A percentile compares a stretch with the other conserved stretches of the same genome.
Conservation (phyloP, 1,140 invertebrate species). For the Zaprionus tsacasi region DNA sequence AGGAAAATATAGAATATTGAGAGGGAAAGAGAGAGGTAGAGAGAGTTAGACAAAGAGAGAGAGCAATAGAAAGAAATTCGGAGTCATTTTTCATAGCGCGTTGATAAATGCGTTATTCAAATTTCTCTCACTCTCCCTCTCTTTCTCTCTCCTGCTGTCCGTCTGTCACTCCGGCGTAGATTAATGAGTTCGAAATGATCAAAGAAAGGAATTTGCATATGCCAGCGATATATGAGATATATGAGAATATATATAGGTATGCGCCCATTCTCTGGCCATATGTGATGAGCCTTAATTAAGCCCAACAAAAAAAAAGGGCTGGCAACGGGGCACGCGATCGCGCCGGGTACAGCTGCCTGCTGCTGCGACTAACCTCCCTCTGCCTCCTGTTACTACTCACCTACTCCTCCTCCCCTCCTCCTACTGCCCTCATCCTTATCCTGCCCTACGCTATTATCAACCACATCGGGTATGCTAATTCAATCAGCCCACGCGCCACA, state of each 20-base stretch:
- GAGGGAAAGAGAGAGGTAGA: too few relatives aligned
- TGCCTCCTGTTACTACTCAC: not conserved
- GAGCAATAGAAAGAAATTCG: not conserved
- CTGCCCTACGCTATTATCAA: not conserved
- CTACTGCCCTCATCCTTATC: too few relatives aligned
- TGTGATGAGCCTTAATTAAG: constrained; percentile 66
- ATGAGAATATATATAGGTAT: constrained; percentile 19
- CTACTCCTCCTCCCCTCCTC: not conserved
- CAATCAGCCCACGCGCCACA: constrained; percentile 65
- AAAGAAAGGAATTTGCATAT: constrained; percentile 70
- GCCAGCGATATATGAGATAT: constrained; percentile 10
- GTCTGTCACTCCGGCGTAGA: constrained; percentile 53
- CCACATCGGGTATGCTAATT: constrained; percentile 68
- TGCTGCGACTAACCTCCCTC: not conserved
- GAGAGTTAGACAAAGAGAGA: not conserved
- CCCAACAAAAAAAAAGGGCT: not conserved
- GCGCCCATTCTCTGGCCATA: constrained; percentile 50
- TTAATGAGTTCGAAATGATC: constrained; percentile 51
- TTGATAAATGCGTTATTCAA: constrained; percentile 57
- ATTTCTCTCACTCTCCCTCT: constrained; percentile 27
- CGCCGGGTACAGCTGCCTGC: not conserved
- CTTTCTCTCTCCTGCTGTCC: not conserved
- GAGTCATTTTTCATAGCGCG: constrained; percentile 51
- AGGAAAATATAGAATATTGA: too few relatives aligned
- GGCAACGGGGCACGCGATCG: constrained; percentile 39